Evolutionary conservation across 2,113 vertebrate genomes (phyloP).

Genomic region (Seriola dumerili): DNA sequence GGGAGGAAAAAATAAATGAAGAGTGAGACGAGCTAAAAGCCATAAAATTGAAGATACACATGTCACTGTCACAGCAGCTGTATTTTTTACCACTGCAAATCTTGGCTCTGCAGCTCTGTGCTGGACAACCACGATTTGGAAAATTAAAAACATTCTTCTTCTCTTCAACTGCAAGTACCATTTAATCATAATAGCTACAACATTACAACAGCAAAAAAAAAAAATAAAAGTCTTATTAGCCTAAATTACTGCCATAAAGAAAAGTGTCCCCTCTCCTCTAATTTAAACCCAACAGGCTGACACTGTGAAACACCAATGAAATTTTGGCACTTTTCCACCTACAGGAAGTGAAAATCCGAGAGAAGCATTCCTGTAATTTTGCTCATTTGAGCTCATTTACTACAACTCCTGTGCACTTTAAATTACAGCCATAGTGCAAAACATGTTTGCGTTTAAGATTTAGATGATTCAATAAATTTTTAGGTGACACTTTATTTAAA

Average conservation of each 20-base stretch:
- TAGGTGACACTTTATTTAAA: background rate
- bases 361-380: background rate
- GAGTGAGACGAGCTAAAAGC: conserved; percentile 30
- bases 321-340: background rate
- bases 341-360: background rate
- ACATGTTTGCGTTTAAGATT: no score
- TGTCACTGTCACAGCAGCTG: conserved; percentile 30
- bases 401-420: background rate
- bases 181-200: conserved; percentile 20
- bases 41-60: conserved; percentile 23
- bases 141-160: conserved; percentile 13
- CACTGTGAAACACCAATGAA: background rate
- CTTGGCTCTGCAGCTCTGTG: background rate
- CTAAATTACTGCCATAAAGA: background rate
- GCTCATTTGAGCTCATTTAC: background rate
- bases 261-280: background rate
- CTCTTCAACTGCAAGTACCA: conserved; percentile 7
- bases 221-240: background rate
- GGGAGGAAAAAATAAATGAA: background rate
- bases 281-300: background rate
- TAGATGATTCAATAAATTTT: background rate
- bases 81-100: background rate
- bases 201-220: conserved; percentile 8
- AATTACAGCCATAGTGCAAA: background rate
- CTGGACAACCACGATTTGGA: background rate